These are phyloP conservation scores for Troides oblongomaculatus DNA, from an alignment of 2,888 invertebrate genomes.

Conservation along the genomic window DNA sequence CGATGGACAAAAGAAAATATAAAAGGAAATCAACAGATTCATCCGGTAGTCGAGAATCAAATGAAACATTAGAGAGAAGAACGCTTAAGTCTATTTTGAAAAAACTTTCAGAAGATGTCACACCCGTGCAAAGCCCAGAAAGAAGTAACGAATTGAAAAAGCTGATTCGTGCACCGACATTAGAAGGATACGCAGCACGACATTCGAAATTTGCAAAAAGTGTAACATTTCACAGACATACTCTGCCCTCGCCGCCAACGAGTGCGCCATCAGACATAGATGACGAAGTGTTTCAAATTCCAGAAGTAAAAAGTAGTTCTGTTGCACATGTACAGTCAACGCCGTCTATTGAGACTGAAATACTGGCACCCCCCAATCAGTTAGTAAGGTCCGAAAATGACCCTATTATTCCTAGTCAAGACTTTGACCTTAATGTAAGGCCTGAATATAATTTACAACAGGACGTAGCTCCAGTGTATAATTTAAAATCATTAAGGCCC, in stretches of 20 bases:
- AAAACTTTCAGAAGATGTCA: conserved; percentile 86
- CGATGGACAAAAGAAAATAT: conserved; percentile 82
- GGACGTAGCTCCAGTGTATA: conserved; percentile 57
- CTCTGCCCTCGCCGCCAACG: conserved; percentile 88
- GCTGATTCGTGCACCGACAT: conserved; percentile 89
- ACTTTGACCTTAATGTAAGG: conserved; percentile 51
- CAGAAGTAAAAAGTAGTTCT: conserved; percentile 45
- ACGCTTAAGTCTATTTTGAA: conserved; percentile 92
- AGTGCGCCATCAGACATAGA: conserved; percentile 66
- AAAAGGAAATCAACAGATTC: conserved; percentile 70
- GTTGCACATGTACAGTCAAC: conserved; percentile 42
- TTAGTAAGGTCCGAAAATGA: conserved; percentile 42
- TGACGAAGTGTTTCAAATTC: conserved; percentile 60
- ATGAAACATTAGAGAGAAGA: conserved; percentile 90
- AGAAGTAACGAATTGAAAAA: conserved; percentile 82
- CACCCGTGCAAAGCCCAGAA: conserved; percentile 70
- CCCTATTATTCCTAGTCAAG: conserved; percentile 38
- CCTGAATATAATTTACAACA: conserved; percentile 55
- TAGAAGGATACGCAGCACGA: conserved; percentile 93
- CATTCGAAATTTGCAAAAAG: conserved; percentile 94
- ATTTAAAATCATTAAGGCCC: conserved; percentile 67
- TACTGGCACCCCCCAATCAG: conserved; percentile 38
- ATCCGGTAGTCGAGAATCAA: conserved; percentile 75
- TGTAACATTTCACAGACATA: conserved; percentile 92
- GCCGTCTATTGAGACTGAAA: conserved; percentile 32